Base-by-base conservation (phyloP, 2,797 vertebrate species). In the Acrocephalus scirpaceus region DNA sequence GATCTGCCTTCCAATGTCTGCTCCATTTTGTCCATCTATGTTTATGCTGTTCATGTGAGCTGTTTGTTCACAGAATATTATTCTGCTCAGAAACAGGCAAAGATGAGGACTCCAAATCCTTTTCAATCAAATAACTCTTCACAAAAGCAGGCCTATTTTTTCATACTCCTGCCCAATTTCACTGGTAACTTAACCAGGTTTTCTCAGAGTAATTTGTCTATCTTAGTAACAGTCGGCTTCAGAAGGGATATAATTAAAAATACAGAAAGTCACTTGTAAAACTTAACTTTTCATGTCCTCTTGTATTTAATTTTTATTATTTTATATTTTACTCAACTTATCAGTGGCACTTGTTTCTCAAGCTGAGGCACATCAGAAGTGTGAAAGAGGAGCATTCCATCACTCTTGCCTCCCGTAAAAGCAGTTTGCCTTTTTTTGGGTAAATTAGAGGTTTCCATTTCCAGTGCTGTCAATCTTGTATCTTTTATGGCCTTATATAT, bases 381-480 rank as follows among this genome's bases (percentile, higher is more conserved):
- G 16, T 54, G n/a, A 77, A 92, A 25, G 29, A 54, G 17, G 6
- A 47, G 34, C 32, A 7, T 62, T 27, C 22, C 18, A 30, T 38
- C 34, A 47, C 14, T 58, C 13, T 80, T 85, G 30, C 18, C 19
- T 94, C 66, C 71, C 14, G 36, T 53, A 73, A 82, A 81, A 82
- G 13, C 14, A 57, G 2, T 66, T 84, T 84, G 11, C 5, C 4
- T n/a, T 86, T 69, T 92, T 92, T 60, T 25, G 3, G 2, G 32
- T 77, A 78, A 90, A 77, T 86, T 78, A 77, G 58, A 91, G 15
- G 21, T 38, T 95, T 95, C 50, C 6, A 58, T 85, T 94, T 88
- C 66, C 72, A 76, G 16, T 71, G n/a, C 27, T 86, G 50, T 83
- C 81, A 95, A 11, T 85, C 62, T 70, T 77, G 11, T 42, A 67